Percentiles rank a stretch among this genome's conserved stretches.
Conservation (phyloP, 1,140 invertebrate species). For the Drusus annulatus region DNA sequence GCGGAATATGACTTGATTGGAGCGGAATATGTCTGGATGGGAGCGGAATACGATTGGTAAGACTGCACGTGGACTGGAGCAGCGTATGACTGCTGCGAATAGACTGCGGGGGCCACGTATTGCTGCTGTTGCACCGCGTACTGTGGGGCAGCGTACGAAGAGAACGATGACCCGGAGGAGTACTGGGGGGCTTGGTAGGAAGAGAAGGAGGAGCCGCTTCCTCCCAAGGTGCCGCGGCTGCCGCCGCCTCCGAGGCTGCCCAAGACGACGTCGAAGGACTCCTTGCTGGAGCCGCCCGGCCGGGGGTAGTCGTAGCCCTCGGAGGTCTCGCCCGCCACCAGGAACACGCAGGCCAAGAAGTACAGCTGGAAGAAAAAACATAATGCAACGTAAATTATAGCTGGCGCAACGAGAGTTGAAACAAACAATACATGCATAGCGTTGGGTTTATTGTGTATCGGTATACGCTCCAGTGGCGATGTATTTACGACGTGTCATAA, state of each 20-base stretch:
- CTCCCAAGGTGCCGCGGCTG: neutral
- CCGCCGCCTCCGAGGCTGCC: neutral
- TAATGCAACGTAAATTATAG: too few relatives aligned
- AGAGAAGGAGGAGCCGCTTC: neutral
- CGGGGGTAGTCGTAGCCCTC: conserved; percentile 50
- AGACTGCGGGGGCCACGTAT: neutral
- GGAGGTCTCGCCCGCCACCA: conserved; percentile 32
- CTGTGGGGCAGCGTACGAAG: conserved; percentile 1
- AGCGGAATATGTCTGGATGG: neutral
- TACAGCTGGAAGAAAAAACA: conserved; percentile 35
- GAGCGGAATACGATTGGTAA: conserved; percentile 5
- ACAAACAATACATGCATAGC: too few relatives aligned
- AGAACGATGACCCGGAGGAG: neutral
- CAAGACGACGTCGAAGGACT: conserved; percentile 6
- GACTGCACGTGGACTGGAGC: conserved; percentile 7
- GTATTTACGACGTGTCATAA: too few relatives aligned
- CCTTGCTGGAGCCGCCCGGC: neutral
- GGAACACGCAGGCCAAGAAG: conserved; percentile 21
- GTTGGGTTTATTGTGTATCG: too few relatives aligned
- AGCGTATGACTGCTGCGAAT: neutral
- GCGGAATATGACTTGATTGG: neutral
- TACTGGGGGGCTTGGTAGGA: conserved; percentile 23
- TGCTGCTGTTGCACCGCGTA: neutral
- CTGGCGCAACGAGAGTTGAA: too few relatives aligned
- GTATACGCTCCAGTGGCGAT: too few relatives aligned